A percentile compares a stretch with the other conserved stretches of the same genome.
Conservation (phyloP, 2,797 vertebrate genomes). For the Mico argentatus region DNA sequence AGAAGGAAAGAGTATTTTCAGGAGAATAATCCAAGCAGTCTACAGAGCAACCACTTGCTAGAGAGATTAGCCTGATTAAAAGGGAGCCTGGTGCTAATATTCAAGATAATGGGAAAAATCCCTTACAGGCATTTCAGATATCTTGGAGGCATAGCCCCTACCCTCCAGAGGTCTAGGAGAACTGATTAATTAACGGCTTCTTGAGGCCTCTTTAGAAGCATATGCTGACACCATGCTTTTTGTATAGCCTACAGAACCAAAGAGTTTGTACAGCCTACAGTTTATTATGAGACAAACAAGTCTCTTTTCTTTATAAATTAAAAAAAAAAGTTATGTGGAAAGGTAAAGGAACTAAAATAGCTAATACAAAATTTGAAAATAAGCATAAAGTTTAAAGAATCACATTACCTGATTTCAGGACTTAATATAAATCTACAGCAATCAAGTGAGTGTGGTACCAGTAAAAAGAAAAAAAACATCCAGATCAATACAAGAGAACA, state of each 20-base stretch:
- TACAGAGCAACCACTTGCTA: neutral
- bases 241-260: neutral
- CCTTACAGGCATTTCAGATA: neutral
- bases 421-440: neutral
- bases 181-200: neutral
- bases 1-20: neutral
- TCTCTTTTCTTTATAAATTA: neutral
- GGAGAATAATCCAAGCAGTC: neutral
- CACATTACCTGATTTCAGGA: neutral
- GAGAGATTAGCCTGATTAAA: neutral
- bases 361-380: neutral
- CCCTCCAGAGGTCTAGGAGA: neutral
- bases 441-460: neutral
- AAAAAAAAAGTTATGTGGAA: neutral
- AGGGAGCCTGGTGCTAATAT: neutral
- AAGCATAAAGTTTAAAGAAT: neutral
- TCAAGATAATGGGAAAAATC: neutral
- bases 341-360: slow-evolving; percentile 7
- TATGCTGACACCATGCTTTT: neutral
- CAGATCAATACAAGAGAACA: neutral
- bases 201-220: neutral
- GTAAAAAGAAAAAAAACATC: neutral
- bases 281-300: neutral
- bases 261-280: neutral
- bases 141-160: neutral